Evolutionary conservation across 2,113 vertebrate genomes (phyloP), one percentile per base, ranked within the genome.

Genomic region (Cranoglanis bouderius): DNA sequence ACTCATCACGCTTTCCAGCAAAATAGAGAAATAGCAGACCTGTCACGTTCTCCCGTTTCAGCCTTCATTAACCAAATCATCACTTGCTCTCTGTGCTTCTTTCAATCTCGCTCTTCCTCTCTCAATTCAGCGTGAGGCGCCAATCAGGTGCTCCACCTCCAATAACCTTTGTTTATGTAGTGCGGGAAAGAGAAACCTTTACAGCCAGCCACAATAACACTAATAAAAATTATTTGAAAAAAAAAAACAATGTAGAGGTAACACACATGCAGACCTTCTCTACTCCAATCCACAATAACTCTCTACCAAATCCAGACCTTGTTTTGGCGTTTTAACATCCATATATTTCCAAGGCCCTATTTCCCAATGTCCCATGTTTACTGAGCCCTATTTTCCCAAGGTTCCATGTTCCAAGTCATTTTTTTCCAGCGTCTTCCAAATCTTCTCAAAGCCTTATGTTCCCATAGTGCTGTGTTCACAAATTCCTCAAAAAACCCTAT

Each of bases 31-130:
- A 91, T 90, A 92, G 90, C 87, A 85, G 88, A 59, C 70, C 89
- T 90, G 90, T 91, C 91, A 91, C 82, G 74, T 53, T 74, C 26
- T 29, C 85, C 83, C 77, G 80, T 65, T 85, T 80, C 70, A 80
- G 74, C 85, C 63, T 88, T 91, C 86, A 81, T 90, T 90, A 90
- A 78, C 57, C 81, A 90, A 90, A 85, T 92, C 88, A 92, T 91
- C 88, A 70, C 72, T 70, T 32, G 19, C 9, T 29, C 82, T 46
- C 26, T 59, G 59, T 43, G 4, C 55, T 40, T 87, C 81, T 87
- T 12, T 84, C 40, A 32, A 46, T 75, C 29, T 85, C 77, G 13
- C 65, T 38, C 12, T 14, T 32, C 67, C 26, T 77, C 51, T 21
- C 67, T 81, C 85, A 65, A 63, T 81, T 82, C 61, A 65, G 55